These are phyloP conservation scores for Tenthredo notha DNA, from an alignment of 2,888 invertebrate species.

Conservation along the genomic window DNA sequence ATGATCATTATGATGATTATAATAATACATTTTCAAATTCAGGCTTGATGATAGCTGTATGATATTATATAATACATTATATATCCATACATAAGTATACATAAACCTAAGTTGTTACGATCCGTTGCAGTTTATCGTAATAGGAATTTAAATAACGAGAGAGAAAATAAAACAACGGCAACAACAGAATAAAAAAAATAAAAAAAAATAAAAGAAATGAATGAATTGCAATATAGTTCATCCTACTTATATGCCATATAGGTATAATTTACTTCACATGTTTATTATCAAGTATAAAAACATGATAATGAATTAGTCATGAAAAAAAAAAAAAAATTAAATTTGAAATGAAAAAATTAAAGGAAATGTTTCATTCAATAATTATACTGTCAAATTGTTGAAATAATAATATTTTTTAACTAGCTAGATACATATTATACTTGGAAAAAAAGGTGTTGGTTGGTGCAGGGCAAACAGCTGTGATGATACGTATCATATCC, in stretches of 20 bases:
- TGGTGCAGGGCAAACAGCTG: constrained; percentile 54
- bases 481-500: constrained; percentile 50
- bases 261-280: not conserved
- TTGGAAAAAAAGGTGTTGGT: constrained; percentile 30
- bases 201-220: not conserved
- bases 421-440: constrained; percentile 30
- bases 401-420: constrained; percentile 15
- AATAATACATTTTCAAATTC: not conserved
- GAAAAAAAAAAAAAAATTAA: too few species aligned
- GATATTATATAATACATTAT: too few species aligned
- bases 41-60: not conserved
- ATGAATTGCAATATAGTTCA: not conserved
- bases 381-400: not conserved
- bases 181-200: too few species aligned
- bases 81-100: not conserved
- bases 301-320: not conserved
- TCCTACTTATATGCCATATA: not conserved
- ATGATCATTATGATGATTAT: not conserved
- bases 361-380: not conserved
- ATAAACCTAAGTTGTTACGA: not conserved
- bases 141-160: not conserved
- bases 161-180: not conserved
- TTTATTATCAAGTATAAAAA: not conserved
- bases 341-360: not conserved
- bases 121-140: not conserved